These are phyloP conservation scores for Colaptes auratus DNA, from an alignment of 2,113 vertebrate species.

Conservation along the genomic window DNA sequence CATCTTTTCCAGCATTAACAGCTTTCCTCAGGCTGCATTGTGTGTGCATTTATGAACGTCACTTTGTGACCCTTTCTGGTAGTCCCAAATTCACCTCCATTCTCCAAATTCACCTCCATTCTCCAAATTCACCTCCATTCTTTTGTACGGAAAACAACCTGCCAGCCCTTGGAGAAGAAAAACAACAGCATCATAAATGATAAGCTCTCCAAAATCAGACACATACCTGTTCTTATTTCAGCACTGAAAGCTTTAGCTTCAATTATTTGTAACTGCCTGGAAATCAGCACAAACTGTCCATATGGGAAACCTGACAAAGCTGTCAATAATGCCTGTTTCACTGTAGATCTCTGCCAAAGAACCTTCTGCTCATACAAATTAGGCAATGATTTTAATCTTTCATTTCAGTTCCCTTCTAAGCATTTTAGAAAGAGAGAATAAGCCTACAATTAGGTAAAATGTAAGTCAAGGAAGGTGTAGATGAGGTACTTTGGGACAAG, in stretches of 20 bases:
- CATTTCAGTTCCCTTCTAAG: background rate
- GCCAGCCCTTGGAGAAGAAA: background rate
- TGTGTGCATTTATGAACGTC: background rate
- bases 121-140: no score
- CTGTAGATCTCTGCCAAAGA: background rate
- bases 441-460: background rate
- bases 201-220: background rate
- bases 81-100: background rate
- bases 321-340: conserved; percentile 32
- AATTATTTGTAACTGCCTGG: conserved; percentile 31
- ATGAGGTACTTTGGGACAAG: no score
- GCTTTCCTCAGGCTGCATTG: background rate
- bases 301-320: conserved; percentile 20
- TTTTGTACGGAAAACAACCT: background rate
- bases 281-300: conserved; percentile 14
- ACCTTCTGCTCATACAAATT: background rate
- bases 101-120: no score
- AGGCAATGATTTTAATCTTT: background rate
- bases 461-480: background rate
- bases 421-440: background rate
- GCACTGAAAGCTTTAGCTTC: conserved; percentile 18
- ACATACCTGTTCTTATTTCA: background rate
- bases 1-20: background rate
- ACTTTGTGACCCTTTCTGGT: background rate
- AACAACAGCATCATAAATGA: background rate